Evolutionary conservation across 2,113 vertebrate species (phyloP), one percentile per base, ranked within the genome.

Genomic region (Calidris pygmaea): DNA sequence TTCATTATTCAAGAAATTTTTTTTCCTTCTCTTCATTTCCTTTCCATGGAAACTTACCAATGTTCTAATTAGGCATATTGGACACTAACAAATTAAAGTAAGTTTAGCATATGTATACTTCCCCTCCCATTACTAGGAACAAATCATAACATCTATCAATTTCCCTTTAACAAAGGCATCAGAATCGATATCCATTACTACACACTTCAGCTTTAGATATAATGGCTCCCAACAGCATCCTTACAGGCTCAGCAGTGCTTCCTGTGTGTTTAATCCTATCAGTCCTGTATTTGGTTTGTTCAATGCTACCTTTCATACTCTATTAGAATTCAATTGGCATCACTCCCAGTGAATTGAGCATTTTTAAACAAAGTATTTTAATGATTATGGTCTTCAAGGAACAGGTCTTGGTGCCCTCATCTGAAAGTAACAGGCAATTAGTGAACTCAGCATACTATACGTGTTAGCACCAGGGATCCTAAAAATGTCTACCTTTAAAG

Each of bases 321-420:
- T 56, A 20, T 72, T 45, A 93, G 43, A 89, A 34, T 48, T 79
- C 50, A 56, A 7, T 27, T 68, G 58, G 19, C 71, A 58, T 70
- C 85, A 59, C 18, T 62, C 29, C 15, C 1, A 2, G 20, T 65
- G 20, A 86, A 35, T 10, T 5, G 1, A 75, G 39, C 1, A 0
- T 2, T 6, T 55, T 59, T 71, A 60, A 87, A 50, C 14, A 21
- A 58, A 60, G 39, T 55, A 7, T 39, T 89, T 50, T 35, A 37
- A 24, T 43, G 37, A 34, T 26, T 55, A 14, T 19, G 21, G 29
- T 70, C 48, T 59, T 83, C 67, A 88, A 83, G 62, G 24, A 65
- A 34, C 14, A 53, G 9, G 1, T 4, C 85, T 87, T n/a, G 75
- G 27, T 70, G 32, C 15, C 8, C 5, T 70, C 41, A 18, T 19